Base-by-base conservation (phyloP, 2,797 vertebrate genomes). In the Macroramphosus scolopax region DNA sequence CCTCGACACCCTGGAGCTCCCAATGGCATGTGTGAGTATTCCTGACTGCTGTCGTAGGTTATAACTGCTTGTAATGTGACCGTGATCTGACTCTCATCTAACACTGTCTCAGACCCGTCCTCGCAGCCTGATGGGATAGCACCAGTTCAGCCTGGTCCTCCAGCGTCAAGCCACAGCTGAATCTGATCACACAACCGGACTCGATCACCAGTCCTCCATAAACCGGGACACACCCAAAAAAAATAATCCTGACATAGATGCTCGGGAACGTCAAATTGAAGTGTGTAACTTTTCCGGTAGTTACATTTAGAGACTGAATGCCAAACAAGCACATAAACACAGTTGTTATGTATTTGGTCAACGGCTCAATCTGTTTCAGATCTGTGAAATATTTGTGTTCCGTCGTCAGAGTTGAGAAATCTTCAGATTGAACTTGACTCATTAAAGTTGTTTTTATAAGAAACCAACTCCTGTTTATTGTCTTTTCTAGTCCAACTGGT, bases 21-120 rank as follows among this genome's bases (percentile, higher is more conserved):
- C 0, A 95, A 96, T 0, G 94, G 94, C 74, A 89, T 94, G 92
- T 95, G 94, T 96, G 78, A 92, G 93, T 91, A 44, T 32, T 43
- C 42, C 33, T 9, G 1, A 3, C 13, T 1, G 5, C n/a, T n/a
- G n/a, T n/a, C n/a, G n/a, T n/a, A n/a, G 5, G 11, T 49, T 53
- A 46, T 6, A 10, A 10, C 5, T 6, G 13, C 3, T 33, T 5
- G 15, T 25, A 8, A 35, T 34, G 16, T 1, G 2, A 31, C 3
- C 2, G 6, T 15, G 1, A 2, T 39, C 5, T 2, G 11, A 16
- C 10, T 40, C 24, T 37, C 7, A 28, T 42, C 13, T 64, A 8
- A 20, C 47, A 11, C 6, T 13, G 20, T 63, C 17, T 32, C 87
- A 96, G 94, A 96, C 58, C 90, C 93, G 0, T 77, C 88, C 0